Conservation (phyloP, 2,113 vertebrate species). For the Chamaetylas fuelleborni region DNA sequence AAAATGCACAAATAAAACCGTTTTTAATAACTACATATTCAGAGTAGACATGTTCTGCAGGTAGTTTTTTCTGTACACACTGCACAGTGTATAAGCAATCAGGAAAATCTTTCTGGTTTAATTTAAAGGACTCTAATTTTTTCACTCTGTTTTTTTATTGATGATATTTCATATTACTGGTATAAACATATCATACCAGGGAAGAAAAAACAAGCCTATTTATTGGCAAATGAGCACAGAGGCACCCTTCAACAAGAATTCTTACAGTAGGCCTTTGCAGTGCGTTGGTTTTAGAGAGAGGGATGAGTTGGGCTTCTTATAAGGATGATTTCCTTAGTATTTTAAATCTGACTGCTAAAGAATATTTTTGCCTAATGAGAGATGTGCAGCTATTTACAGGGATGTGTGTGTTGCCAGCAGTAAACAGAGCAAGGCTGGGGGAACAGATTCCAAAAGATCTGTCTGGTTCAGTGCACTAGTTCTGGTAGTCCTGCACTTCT, state of each 20-base stretch:
- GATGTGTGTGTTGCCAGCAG: not conserved
- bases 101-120: slow-evolving; percentile 31
- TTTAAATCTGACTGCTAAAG: not conserved
- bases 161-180: slow-evolving; percentile 9
- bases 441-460: not conserved
- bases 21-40: slow-evolving; percentile 18
- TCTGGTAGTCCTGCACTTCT: not conserved
- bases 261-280: not conserved
- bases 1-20: slow-evolving; percentile 39
- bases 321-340: not conserved
- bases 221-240: not conserved
- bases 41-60: not conserved
- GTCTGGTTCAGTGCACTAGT: not conserved
- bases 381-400: not conserved
- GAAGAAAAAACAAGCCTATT: not conserved
- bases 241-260: not conserved
- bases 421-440: not conserved
- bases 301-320: not conserved
- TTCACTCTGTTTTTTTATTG: slow-evolving; percentile 39
- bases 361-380: not conserved
- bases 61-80: not conserved
- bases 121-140: slow-evolving; percentile 48
- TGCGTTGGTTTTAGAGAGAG: not conserved
- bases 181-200: not conserved
- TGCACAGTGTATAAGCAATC: not conserved